Conservation (phyloP, 2,797 vertebrate species). For the Potorous gilbertii region DNA sequence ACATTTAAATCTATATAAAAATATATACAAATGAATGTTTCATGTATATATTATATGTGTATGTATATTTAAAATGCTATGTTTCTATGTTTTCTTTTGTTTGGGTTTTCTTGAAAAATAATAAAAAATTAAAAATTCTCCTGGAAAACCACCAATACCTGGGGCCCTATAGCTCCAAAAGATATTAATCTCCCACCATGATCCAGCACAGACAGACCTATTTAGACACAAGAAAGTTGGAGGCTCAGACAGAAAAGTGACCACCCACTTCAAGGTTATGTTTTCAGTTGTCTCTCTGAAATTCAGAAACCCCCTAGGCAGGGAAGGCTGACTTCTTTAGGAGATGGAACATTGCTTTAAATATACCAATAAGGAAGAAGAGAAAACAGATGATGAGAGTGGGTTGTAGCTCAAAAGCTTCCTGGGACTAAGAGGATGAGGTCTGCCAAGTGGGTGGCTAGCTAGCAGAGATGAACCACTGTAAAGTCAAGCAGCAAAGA, state of each 20-base stretch:
- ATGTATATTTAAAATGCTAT: too few species aligned
- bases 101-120: not conserved
- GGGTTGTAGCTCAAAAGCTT: not conserved
- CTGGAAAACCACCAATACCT: not conserved
- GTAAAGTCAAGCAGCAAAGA: not conserved
- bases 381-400: not conserved
- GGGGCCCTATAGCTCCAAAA: not conserved
- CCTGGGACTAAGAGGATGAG: not conserved
- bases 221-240: not conserved
- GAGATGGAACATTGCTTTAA: not conserved
- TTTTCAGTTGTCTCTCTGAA: not conserved
- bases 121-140: not conserved
- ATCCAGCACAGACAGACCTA: not conserved
- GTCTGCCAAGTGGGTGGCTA: not conserved
- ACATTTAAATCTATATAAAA: not conserved
- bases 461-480: not conserved
- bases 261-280: not conserved
- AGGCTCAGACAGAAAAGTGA: not conserved
- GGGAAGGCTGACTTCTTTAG: not conserved
- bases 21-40: not conserved
- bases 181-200: not conserved
- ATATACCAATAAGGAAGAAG: not conserved
- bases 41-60: too few species aligned
- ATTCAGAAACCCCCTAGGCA: constrained; percentile 32
- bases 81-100: not conserved